phyloP scores from a whole-genome alignment of 1,140 invertebrate genomes.

The Littorina saxatilis region DNA sequence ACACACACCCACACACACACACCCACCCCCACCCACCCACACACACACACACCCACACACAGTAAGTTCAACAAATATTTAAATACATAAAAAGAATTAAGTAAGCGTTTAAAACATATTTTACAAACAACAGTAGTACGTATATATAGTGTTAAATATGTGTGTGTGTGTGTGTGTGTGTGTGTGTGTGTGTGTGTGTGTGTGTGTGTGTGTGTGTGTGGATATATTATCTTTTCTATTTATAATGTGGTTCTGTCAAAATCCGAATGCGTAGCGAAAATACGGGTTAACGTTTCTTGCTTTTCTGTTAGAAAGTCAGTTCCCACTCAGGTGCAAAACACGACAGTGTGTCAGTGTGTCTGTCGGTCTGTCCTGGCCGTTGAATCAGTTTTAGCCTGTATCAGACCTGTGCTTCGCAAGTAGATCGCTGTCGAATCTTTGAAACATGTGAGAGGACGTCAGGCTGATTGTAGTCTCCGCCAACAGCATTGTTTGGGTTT shows the following conservation, averaged over 20 bases:
- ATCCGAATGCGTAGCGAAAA: background rate
- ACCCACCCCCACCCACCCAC: constrained; percentile 8
- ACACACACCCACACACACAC: constrained; percentile 21
- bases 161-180: background rate
- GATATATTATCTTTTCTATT: background rate
- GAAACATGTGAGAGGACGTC: no score
- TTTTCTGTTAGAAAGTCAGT: no score
- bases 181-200: background rate
- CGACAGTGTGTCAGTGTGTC: background rate
- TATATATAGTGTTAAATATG: no score
- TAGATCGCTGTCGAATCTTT: no score
- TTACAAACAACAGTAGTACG: no score
- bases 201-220: background rate
- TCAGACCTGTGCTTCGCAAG: no score
- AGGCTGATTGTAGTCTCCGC: no score
- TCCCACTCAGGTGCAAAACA: background rate
- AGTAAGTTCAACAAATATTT: no score
- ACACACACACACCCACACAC: constrained; percentile 11
- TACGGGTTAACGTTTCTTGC: background rate
- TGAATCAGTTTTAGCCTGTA: background rate
- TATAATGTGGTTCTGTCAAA: background rate
- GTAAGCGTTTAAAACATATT: no score
- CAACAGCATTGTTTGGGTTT: no score
- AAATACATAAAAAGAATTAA: no score
- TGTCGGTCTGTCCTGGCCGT: background rate